Evolutionary conservation across 2,113 vertebrate species (phyloP).

Genomic region (Elephas maximus): DNA sequence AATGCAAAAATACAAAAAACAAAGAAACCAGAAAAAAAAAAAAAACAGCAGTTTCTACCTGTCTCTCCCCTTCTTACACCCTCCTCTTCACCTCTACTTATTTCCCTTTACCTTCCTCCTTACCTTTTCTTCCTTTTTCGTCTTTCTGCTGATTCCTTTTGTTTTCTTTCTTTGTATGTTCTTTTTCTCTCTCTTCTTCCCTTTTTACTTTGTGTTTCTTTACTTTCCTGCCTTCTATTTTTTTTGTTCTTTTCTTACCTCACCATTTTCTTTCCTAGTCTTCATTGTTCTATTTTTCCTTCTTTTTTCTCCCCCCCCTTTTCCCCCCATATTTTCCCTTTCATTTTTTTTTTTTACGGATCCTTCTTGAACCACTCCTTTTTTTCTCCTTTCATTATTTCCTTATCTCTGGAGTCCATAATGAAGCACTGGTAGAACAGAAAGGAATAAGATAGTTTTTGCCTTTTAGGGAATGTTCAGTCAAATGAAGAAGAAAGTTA

Average conservation of each 20-base stretch:
- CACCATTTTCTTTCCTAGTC: not conserved
- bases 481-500: not conserved
- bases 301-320: not conserved
- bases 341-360: not conserved
- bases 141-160: not conserved
- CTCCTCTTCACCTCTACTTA: not conserved
- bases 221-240: not conserved
- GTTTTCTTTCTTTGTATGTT: not conserved
- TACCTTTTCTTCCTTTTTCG: not conserved
- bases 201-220: not conserved
- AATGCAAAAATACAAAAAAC: not conserved
- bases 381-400: not conserved
- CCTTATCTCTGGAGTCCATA: not conserved
- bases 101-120: not conserved
- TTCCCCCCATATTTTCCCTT: not conserved
- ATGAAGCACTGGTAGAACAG: not conserved
- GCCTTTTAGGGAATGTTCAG: not conserved
- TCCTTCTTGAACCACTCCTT: not conserved
- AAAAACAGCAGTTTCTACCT: too few species aligned
- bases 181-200: not conserved
- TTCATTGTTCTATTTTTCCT: not conserved
- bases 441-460: not conserved
- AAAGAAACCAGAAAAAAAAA: too few species aligned
- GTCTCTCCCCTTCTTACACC: rapidly evolving
- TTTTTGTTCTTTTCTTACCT: not conserved